Base-by-base conservation (phyloP, 2,113 vertebrate species). In the Platycercus adscitus region DNA sequence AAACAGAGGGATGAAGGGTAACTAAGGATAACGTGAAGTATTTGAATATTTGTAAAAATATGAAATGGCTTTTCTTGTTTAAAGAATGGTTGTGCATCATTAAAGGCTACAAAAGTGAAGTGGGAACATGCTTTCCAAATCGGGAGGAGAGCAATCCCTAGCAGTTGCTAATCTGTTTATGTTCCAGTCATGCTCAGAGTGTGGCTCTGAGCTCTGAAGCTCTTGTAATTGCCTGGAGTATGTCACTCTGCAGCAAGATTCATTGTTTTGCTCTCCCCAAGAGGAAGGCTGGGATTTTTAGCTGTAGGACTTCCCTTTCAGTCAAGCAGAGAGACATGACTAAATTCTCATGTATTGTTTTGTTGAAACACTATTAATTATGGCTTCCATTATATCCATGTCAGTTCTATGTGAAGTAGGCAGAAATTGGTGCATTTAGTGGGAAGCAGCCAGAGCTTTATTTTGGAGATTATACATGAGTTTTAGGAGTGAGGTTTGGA, bases 151-250 rank as follows among this genome's bases (percentile, higher is more conserved):
- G 71, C 82, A 70, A 19, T 83, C 64, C 87, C 90, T 81, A 81
- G 91, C 61, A 81, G 79, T 75, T 86, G 81, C 68, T 88, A 94
- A 95, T 96, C 78, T 90, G 53, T 91, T 94, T 95, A 91, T 90
- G 91, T 88, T 91, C 41, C 88, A 94, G 91, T 90, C 75, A 37
- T 91, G 89, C 71, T 93, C 88, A 47, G 61, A 93, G 71, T 71
- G 75, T 71, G 82, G 60, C 85, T 96, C 91, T 89, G 87, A 81
- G 92, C 47, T 86, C 80, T 95, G 82, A 82, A 78, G 82, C 82
- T 94, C 86, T 83, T 94, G 88, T 94, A 95, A 93, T 94, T 94
- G 93, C 86, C 94, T 94, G 80, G 80, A 92, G 86, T 92, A 84
- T 92, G 63, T 91, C 83, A 66, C 28, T 81, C 65, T 56, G 82